Conservation (phyloP, 2,888 invertebrate genomes). For the Therioaphis trifolii region DNA sequence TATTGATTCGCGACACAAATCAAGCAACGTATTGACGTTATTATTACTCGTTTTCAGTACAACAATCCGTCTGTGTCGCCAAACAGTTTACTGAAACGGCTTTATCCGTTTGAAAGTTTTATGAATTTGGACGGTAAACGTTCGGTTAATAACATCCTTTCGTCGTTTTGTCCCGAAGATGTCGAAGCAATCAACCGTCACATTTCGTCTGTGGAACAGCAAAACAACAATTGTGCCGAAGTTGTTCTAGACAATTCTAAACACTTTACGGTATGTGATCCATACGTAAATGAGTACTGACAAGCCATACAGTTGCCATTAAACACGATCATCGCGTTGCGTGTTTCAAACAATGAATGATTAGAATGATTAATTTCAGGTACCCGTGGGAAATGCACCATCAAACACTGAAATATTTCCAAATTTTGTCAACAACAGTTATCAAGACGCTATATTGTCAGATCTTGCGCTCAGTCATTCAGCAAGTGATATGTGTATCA, state of each 20-base stretch:
- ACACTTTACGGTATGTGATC: conserved; percentile 34
- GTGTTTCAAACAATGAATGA: background rate
- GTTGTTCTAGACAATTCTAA: conserved; percentile 24
- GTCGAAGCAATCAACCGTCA: conserved; percentile 42
- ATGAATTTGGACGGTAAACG: conserved; percentile 80
- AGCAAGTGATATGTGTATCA: conserved; percentile 86
- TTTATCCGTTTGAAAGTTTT: conserved; percentile 87
- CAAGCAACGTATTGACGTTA: no score
- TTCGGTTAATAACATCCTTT: conserved; percentile 79
- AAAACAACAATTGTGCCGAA: background rate
- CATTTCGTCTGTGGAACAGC: conserved; percentile 35
- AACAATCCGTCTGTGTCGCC: conserved; percentile 42
- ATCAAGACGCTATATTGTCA: conserved; percentile 82
- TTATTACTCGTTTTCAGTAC: conserved; percentile 6
- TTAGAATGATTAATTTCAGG: conserved; percentile 7
- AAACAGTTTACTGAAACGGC: conserved; percentile 67
- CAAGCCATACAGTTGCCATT: background rate
- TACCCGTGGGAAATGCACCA: background rate
- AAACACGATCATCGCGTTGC: background rate
- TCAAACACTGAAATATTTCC: background rate
- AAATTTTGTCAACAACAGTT: conserved; percentile 75
- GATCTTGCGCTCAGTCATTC: conserved; percentile 83
- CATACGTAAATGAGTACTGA: background rate
- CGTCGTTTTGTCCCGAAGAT: conserved; percentile 71
- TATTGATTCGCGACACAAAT: no score